phyloP scores from a whole-genome alignment of 2,797 vertebrate genomes.

The Sebastes vulpes region DNA sequence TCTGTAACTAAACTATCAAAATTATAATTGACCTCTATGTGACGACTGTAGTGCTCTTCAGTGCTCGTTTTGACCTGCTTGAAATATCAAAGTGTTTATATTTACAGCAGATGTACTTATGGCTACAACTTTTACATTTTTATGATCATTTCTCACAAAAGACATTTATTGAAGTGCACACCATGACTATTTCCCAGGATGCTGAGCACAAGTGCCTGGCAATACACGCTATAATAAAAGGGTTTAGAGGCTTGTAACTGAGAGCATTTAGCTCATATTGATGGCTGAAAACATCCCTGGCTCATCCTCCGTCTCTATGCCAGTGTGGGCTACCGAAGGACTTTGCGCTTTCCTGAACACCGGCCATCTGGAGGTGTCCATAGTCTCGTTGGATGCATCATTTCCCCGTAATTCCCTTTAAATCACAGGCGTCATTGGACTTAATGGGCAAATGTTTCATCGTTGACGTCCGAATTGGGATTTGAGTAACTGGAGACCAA shows the following conservation, averaged over 20 bases:
- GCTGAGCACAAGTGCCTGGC: conserved; percentile 34
- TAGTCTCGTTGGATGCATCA: conserved; percentile 81
- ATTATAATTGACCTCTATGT: conserved; percentile 23
- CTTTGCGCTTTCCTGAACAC: conserved; percentile 74
- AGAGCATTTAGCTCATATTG: conserved; percentile 58
- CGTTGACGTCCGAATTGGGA: conserved; percentile 74
- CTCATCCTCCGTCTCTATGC: conserved; percentile 58
- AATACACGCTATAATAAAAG: conserved; percentile 54
- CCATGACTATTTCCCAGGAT: conserved; percentile 35
- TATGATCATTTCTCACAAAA: conserved; percentile 45
- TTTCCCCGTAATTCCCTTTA: conserved; percentile 85
- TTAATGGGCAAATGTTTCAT: conserved; percentile 87
- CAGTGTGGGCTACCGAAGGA: conserved; percentile 58
- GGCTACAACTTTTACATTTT: conserved; percentile 30
- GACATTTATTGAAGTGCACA: conserved; percentile 40
- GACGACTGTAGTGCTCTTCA: neutral
- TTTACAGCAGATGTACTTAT: conserved; percentile 24
- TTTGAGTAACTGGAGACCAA: conserved; percentile 80
- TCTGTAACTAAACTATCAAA: conserved; percentile 5
- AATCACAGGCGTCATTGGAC: conserved; percentile 85
- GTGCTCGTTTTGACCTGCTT: conserved; percentile 1
- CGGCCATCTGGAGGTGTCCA: conserved; percentile 85
- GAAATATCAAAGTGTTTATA: conserved; percentile 7
- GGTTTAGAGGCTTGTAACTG: conserved; percentile 71
- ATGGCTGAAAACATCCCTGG: conserved; percentile 56